phyloP scores from a whole-genome alignment of 2,797 vertebrate species.

The Danionella dracula region DNA sequence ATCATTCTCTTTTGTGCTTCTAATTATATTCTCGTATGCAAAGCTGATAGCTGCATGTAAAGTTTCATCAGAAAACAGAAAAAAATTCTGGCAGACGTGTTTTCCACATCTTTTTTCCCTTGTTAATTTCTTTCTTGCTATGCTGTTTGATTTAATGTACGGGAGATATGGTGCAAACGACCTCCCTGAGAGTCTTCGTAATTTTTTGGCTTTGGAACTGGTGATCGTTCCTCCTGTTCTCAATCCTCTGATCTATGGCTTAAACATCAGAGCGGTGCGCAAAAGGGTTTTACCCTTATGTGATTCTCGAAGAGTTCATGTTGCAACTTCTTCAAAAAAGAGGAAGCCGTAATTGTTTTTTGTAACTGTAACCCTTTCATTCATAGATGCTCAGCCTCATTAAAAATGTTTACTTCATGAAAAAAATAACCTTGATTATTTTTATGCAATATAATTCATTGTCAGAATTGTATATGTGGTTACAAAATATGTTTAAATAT shows the following conservation, averaged over 20 bases:
- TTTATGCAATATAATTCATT: too few species aligned
- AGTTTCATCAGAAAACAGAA: constrained; percentile 30
- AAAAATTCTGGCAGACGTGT: constrained; percentile 35
- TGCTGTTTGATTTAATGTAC: constrained; percentile 33
- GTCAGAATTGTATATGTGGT: too few species aligned
- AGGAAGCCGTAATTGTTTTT: not conserved
- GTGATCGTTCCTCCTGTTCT: constrained; percentile 24
- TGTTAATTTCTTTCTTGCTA: constrained; percentile 8
- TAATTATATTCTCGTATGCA: constrained; percentile 29
- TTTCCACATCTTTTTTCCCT: constrained; percentile 34
- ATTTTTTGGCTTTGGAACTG: constrained; percentile 27
- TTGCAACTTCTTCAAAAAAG: not conserved
- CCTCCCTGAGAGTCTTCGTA: constrained; percentile 11
- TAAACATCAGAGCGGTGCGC: constrained; percentile 13
- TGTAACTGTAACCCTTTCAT: too few species aligned
- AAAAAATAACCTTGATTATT: too few species aligned
- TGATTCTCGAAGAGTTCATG: not conserved
- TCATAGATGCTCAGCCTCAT: too few species aligned
- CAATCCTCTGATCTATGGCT: constrained; percentile 21
- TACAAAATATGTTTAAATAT: too few species aligned
- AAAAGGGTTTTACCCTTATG: not conserved
- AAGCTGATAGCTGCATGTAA: constrained; percentile 27
- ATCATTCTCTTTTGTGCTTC: not conserved
- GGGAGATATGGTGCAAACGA: constrained; percentile 21
- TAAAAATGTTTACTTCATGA: too few species aligned